A percentile compares a stretch with the other conserved stretches of the same genome.
Evolutionary conservation across 1,140 invertebrate genomes (phyloP).

Genomic region (Linepithema humile): DNA sequence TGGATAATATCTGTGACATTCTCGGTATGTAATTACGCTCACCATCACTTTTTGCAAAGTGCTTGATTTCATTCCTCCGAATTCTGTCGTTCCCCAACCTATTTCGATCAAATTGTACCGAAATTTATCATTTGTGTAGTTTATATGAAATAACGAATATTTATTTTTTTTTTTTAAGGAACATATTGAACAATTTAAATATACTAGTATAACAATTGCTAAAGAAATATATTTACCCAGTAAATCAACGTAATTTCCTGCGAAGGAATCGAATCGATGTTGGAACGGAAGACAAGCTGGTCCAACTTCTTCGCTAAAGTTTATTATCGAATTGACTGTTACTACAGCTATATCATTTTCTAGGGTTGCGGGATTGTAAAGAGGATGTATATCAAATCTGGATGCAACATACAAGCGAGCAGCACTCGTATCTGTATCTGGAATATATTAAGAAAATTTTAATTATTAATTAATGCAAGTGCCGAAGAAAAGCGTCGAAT

Average conservation of each 20-base stretch:
- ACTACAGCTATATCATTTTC: conserved; percentile 88
- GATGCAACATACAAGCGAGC: conserved; percentile 71
- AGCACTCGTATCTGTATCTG: conserved; percentile 80
- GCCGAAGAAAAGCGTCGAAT: neutral
- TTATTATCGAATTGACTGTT: conserved; percentile 81
- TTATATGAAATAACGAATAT: neutral
- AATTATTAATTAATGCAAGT: neutral
- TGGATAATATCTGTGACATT: conserved; percentile 81
- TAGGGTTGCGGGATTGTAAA: conserved; percentile 75
- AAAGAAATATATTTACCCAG: conserved; percentile 82
- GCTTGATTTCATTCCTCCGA: conserved; percentile 85
- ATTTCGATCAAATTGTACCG: conserved; percentile 32
- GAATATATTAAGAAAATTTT: conserved; percentile 26
- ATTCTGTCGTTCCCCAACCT: conserved; percentile 88
- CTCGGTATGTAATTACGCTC: conserved; percentile 84
- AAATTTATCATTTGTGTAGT: neutral
- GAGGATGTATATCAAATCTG: conserved; percentile 77
- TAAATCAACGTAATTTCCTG: conserved; percentile 82
- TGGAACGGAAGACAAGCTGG: conserved; percentile 89
- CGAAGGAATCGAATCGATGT: conserved; percentile 81
- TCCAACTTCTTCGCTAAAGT: conserved; percentile 85
- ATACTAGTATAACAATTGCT: neutral
- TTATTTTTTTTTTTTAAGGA: neutral
- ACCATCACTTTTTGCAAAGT: conserved; percentile 86
- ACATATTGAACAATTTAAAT: neutral